Base-by-base conservation (phyloP, 1,140 invertebrate genomes). In the Holotrichia oblita region DNA sequence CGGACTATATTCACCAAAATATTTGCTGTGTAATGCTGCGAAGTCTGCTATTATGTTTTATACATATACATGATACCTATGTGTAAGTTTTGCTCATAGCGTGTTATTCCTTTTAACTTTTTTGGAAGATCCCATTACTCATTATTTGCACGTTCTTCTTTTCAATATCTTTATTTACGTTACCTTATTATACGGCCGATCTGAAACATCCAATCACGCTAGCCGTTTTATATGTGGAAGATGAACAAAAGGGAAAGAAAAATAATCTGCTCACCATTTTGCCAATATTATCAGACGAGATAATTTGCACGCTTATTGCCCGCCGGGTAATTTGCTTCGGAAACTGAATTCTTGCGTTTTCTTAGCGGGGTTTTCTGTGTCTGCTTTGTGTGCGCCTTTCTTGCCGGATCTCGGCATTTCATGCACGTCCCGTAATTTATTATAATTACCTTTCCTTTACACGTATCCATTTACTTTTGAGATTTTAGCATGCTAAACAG, bases 241-340 rank as follows among this genome's bases (percentile, higher is more conserved):
- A 64, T 17, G 24, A 69, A 69, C 61, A 69, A 69, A 69, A 69
- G 61, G 0, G 20, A 24, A 48, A 27, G 61, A 64, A 69, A 27
- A 69, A 69, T 69, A 69, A 69, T 69, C 61, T 22, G 61, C 61
- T 69, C 27, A 69, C 61, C 61, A 69, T 69, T 69, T 69, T 69
- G 12, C 22, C 61, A 69, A 69, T 69, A 69, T 69, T 69, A 69
- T 69, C 61, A 34, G 61, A 12, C 9, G 20, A 69, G 61, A 69
- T 69, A 69, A 69, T 69, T 69, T 69, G 61, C 61, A 69, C 61
- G 61, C 61, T 69, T 69, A 69, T 69, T 69, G 61, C 61, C 61
- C 61, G 61, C 12, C 61, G 61, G 61, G 22, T 69, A 69, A 69
- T 69, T 69, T 69, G 61, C 61, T 14, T 69, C 61, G 61, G 61